phyloP scores from a whole-genome alignment of 37 sponge, comb jelly and placozoan species.

The Halisarca cf. caerulea region DNA sequence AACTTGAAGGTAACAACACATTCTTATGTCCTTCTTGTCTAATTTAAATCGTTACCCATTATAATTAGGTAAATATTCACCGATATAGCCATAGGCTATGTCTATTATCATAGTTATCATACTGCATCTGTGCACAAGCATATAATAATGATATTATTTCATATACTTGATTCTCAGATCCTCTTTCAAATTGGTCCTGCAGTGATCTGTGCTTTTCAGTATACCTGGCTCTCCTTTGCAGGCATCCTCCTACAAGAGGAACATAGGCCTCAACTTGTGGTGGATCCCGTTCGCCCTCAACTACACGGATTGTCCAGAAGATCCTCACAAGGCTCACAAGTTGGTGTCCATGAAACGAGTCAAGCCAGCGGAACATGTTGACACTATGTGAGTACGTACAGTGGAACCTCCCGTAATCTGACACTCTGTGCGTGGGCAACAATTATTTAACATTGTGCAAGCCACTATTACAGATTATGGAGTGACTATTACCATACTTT shows the following conservation, averaged over 20 bases:
- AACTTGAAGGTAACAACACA: too few relatives aligned
- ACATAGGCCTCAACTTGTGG: conserved; percentile 72
- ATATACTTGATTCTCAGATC: not conserved
- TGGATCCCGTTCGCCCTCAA: conserved; percentile 41
- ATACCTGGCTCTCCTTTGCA: not conserved
- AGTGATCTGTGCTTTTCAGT: not conserved
- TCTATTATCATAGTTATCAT: too few relatives aligned
- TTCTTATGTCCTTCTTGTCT: too few relatives aligned
- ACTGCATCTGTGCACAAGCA: too few relatives aligned
- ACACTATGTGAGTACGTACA: not conserved
- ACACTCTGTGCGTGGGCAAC: too few relatives aligned
- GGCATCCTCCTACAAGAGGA: conserved; percentile 55
- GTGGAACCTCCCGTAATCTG: too few relatives aligned
- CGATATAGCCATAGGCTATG: not conserved
- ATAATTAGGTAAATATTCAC: too few relatives aligned
- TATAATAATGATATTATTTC: not conserved
- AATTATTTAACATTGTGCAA: too few relatives aligned
- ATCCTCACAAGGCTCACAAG: not conserved
- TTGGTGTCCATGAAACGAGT: not conserved
- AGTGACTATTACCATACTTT: too few relatives aligned
- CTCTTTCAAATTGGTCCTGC: not conserved
- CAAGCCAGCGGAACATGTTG: not conserved
- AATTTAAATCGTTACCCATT: too few relatives aligned
- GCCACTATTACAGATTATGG: too few relatives aligned
- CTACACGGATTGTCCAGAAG: not conserved